These are phyloP conservation scores for Dendrolimus kikuchii DNA, from an alignment of 1,140 invertebrate genomes.

Conservation along the genomic window DNA sequence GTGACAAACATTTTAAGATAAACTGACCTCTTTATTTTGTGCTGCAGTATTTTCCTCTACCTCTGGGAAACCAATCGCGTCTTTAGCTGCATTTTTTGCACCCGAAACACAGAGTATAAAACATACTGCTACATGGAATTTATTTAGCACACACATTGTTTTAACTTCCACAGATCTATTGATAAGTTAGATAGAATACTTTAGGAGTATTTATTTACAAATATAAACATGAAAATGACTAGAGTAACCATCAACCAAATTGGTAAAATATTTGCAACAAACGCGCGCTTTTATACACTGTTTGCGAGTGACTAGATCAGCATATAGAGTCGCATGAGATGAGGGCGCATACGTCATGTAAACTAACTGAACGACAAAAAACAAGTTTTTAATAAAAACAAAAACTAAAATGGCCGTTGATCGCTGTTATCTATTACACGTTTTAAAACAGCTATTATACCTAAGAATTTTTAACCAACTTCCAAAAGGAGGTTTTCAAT, in stretches of 20 bases:
- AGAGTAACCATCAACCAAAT: slow-evolving; percentile 1
- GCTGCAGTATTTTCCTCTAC: slow-evolving; percentile 38
- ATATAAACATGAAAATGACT: slow-evolving; percentile 8
- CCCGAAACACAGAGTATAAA: slow-evolving; percentile 8
- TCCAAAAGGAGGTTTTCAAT: too few species aligned
- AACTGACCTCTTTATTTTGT: slow-evolving; percentile 46
- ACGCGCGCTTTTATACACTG: slow-evolving; percentile 8
- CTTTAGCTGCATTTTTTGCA: slow-evolving; percentile 20
- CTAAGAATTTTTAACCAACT: too few species aligned
- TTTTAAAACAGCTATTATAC: too few species aligned
- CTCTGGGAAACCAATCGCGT: slow-evolving; percentile 51
- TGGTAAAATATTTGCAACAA: background rate
- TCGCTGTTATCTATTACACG: too few species aligned
- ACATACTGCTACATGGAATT: slow-evolving; percentile 10
- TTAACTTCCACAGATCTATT: background rate
- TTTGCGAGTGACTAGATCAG: slow-evolving; percentile 8
- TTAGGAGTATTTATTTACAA: background rate
- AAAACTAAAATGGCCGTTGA: slow-evolving; percentile 4
- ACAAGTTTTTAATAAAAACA: slow-evolving; percentile 26
- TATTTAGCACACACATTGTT: slow-evolving; percentile 15
- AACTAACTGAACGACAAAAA: slow-evolving; percentile 13
- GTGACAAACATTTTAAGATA: background rate
- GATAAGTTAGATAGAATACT: background rate
- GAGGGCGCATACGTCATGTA: slow-evolving; percentile 18
- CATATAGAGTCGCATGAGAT: slow-evolving; percentile 13